phyloP scores from a whole-genome alignment of 1,140 invertebrate genomes.

The Carcinoscorpius rotundicauda region DNA sequence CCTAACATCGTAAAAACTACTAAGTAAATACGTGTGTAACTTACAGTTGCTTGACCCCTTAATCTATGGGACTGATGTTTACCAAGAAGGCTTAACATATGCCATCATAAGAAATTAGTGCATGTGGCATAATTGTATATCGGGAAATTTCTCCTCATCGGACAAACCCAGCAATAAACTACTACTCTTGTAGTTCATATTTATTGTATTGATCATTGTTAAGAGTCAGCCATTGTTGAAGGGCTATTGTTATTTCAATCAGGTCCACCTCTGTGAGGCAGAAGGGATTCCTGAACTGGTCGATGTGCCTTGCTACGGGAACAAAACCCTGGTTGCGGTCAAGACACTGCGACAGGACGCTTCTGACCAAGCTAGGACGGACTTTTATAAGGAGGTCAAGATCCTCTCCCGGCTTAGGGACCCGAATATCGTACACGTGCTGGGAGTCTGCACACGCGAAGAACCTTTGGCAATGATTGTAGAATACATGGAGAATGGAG shows the following conservation, averaged over 20 bases:
- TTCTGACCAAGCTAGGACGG: constrained; percentile 66
- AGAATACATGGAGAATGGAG: constrained; percentile 80
- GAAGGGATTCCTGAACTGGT: constrained; percentile 66
- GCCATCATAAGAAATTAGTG: too few relatives aligned
- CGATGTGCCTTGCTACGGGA: constrained; percentile 42
- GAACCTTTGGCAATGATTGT: constrained; percentile 75
- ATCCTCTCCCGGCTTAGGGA: constrained; percentile 75
- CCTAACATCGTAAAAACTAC: too few relatives aligned
- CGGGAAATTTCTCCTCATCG: too few relatives aligned
- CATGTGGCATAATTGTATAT: too few relatives aligned
- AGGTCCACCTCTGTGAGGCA: constrained; percentile 77
- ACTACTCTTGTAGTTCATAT: too few relatives aligned
- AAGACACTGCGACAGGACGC: constrained; percentile 57
- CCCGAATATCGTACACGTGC: constrained; percentile 68
- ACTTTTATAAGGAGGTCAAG: constrained; percentile 78
- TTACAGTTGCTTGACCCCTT: too few relatives aligned
- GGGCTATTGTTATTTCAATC: constrained; percentile 21
- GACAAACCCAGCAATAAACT: too few relatives aligned
- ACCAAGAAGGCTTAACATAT: too few relatives aligned
- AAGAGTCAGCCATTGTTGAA: too few relatives aligned
- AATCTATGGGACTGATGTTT: too few relatives aligned
- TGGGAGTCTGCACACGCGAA: constrained; percentile 68
- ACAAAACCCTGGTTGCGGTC: constrained; percentile 57
- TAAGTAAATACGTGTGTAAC: too few relatives aligned
- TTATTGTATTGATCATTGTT: too few relatives aligned